Base-by-base conservation (phyloP, 2,888 invertebrate genomes). In the Patella caerulea region DNA sequence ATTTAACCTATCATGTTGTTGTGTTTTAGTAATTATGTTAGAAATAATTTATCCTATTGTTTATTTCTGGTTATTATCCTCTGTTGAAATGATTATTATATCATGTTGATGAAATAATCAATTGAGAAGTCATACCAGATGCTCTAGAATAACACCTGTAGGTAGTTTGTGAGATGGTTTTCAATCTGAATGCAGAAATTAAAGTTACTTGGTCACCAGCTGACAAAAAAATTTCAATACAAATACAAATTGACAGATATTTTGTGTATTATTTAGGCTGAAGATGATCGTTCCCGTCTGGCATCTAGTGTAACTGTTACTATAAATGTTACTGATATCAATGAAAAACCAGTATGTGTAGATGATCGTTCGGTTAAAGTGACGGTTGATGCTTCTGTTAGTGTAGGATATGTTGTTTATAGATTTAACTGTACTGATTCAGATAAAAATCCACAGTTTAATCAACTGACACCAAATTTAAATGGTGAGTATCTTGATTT, bases 301-400 rank as follows among this genome's bases (percentile, higher is more conserved):
- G 74, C 73, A n/a, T 83, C 84, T 4, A 73, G 81, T 17, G 75
- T 79, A 2, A 76, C 71, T n/a, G 81, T 82, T 2, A 80, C 79
- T 70, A 78, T 84, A 15, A 78, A 52, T 11, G 72, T 84, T 0
- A 56, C 74, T 45, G 84, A 84, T 56, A 53, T 81, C 11, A 84
- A 84, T 56, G 84, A 84, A 69, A 45, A 53, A 2, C 84, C 84
- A 5, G 24, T 14, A 5, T 84, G 84, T 73, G 56, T 14, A 1
- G 54, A 54, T 34, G 59, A 72, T 9, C 24, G 19, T 19, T 15
- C 15, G 3, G 65, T 65, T 19, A 15, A 15, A 65, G 55, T 74
- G 2, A 69, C 72, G 54, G 65, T 65, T 19, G 17, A 65, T 17
- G 81, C 81, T 12, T 72, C 74, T 17, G 29, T 65, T 15, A 45